phyloP scores from a whole-genome alignment of 2,797 vertebrate genomes.

The Lagocephalus sceleratus region DNA sequence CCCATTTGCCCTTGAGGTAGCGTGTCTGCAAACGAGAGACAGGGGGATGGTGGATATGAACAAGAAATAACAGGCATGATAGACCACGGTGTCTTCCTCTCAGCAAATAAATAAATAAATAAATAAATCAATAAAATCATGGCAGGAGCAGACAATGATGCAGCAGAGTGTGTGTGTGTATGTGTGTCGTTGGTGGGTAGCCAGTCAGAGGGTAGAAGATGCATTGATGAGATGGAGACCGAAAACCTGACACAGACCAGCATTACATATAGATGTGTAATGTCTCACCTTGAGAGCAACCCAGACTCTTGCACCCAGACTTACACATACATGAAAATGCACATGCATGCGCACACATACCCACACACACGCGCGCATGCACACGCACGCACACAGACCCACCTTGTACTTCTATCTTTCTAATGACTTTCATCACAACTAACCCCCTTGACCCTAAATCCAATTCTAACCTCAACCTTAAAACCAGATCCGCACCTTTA shows the following conservation, averaged over 20 bases:
- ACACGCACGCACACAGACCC: constrained; percentile 7
- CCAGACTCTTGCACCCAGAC: not conserved
- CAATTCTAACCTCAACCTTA: no score
- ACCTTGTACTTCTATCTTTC: no score
- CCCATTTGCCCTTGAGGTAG: constrained; percentile 24
- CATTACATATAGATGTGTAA: constrained; percentile 7
- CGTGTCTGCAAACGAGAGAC: constrained; percentile 2
- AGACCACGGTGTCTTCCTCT: not conserved
- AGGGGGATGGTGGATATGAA: not conserved
- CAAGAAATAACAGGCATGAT: not conserved
- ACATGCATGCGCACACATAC: not conserved
- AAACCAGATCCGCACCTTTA: no score
- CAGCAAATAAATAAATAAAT: no score
- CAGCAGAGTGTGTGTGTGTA: constrained; percentile 3
- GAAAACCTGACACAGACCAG: constrained; percentile 24
- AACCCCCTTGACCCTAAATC: no score
- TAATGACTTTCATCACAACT: no score
- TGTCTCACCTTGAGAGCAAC: constrained; percentile 5
- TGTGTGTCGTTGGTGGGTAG: constrained; percentile 6
- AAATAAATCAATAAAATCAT: constrained; percentile 19
- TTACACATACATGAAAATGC: not conserved
- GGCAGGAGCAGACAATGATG: constrained; percentile 13
- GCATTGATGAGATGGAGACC: constrained; percentile 11
- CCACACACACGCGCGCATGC: constrained; percentile 11
- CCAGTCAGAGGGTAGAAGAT: constrained; percentile 18